These are phyloP conservation scores for Muscicapa adusta DNA, from an alignment of 2,113 vertebrate genomes.

Conservation along the genomic window DNA sequence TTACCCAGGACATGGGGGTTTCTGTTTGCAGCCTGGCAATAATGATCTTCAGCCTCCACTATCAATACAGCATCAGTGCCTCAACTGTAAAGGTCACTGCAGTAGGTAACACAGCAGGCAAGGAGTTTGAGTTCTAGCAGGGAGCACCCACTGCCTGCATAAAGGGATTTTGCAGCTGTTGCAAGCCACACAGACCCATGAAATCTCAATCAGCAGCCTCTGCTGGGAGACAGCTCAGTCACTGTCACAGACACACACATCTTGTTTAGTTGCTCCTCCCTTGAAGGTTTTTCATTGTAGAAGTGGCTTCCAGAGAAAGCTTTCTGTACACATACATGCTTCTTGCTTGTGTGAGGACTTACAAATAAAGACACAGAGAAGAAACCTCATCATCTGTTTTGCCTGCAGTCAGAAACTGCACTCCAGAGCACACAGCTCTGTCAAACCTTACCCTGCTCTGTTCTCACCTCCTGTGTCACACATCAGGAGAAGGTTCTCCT, in stretches of 20 bases:
- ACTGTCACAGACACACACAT: not conserved
- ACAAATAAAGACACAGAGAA: not conserved
- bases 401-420: not conserved
- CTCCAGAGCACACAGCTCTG: not conserved
- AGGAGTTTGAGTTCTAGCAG: not conserved
- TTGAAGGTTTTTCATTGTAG: not conserved
- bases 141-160: not conserved
- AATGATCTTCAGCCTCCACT: not conserved
- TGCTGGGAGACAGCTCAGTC: not conserved
- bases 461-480: accelerated
- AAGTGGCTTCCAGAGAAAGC: not conserved
- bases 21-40: not conserved
- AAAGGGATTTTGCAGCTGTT: not conserved
- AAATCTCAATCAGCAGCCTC: not conserved
- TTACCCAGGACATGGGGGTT: not conserved
- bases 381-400: not conserved
- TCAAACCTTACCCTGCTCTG: not conserved
- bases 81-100: not conserved
- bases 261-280: not conserved
- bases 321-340: not conserved
- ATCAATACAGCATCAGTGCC: not conserved
- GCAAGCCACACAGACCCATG: not conserved
- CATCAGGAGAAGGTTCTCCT: not conserved
- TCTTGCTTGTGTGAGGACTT: not conserved
- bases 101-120: not conserved